phyloP scores from a whole-genome alignment of 2,797 vertebrate genomes.

The Thaleichthys pacificus region DNA sequence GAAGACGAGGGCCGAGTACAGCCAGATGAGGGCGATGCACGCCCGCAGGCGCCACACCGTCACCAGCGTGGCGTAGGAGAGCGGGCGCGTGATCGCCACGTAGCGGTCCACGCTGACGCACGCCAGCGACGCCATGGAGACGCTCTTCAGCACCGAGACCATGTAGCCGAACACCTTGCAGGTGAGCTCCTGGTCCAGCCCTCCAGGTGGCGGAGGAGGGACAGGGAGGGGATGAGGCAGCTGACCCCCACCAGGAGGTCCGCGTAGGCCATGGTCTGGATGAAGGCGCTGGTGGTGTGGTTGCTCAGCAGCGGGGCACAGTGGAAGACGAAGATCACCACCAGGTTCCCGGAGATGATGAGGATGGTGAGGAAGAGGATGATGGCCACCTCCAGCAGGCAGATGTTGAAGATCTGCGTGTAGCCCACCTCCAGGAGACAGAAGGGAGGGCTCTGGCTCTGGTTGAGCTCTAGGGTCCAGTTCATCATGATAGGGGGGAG shows the following conservation, averaged over 20 bases:
- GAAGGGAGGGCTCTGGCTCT: constrained; percentile 81
- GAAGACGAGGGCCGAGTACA: constrained; percentile 93
- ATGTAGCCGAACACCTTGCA: constrained; percentile 95
- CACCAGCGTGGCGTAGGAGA: constrained; percentile 89
- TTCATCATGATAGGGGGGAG: constrained; percentile 85
- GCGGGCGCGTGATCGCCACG: constrained; percentile 91
- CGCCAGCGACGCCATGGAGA: constrained; percentile 94
- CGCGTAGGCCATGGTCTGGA: constrained; percentile 98
- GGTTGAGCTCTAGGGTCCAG: constrained; percentile 86
- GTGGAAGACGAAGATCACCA: constrained; percentile 98
- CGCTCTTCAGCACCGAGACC: constrained; percentile 94
- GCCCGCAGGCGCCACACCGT: constrained; percentile 92
- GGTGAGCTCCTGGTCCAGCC: constrained; percentile 85
- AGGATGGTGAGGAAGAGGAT: constrained; percentile 92
- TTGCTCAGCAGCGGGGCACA: constrained; percentile 96
- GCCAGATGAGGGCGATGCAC: constrained; percentile 91
- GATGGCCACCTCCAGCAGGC: constrained; percentile 89
- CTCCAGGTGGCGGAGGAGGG: constrained; percentile 86
- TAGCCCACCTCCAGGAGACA: constrained; percentile 91
- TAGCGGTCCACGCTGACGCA: constrained; percentile 98
- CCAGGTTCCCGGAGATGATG: constrained; percentile 93
- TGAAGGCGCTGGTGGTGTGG: constrained; percentile 96
- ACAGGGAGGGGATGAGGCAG: constrained; percentile 94
- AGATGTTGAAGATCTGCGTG: constrained; percentile 85
- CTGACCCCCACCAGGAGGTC: constrained; percentile 95